These are phyloP conservation scores for Leptinotarsa haldemani DNA, from an alignment of 2,888 invertebrate species.

Conservation along the genomic window DNA sequence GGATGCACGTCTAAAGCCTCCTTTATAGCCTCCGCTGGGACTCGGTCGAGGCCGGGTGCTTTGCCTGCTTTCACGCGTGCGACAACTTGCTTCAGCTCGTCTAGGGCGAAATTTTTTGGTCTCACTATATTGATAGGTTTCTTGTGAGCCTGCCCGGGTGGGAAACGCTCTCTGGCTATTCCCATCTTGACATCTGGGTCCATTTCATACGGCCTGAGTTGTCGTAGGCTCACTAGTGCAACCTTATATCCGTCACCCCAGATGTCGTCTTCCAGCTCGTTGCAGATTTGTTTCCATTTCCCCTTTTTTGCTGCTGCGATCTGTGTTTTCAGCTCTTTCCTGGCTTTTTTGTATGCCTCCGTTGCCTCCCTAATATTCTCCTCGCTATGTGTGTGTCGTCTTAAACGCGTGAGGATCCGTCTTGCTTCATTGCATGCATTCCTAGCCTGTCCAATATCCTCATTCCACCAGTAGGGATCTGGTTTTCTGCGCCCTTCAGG, in stretches of 20 bases:
- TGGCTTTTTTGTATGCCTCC: background rate
- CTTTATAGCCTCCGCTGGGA: conserved; percentile 7
- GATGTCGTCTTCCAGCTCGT: conserved; percentile 8
- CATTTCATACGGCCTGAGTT: background rate
- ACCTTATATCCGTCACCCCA: conserved; percentile 1
- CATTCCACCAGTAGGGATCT: background rate
- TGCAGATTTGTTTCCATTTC: background rate
- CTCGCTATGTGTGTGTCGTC: background rate
- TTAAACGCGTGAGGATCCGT: background rate
- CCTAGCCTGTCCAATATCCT: background rate
- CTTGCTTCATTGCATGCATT: background rate
- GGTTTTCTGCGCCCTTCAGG: background rate
- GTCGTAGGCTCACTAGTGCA: background rate
- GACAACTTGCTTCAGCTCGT: background rate
- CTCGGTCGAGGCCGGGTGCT: conserved; percentile 37
- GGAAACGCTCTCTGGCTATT: background rate
- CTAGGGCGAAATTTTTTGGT: background rate
- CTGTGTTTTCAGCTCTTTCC: background rate
- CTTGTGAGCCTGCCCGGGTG: background rate
- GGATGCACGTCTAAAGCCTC: conserved; percentile 8
- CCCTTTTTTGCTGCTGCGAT: background rate
- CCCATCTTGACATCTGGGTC: background rate
- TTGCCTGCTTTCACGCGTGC: background rate
- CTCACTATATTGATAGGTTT: background rate
- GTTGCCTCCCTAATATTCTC: background rate